Evolutionary conservation across 1,140 invertebrate genomes (phyloP), one percentile per base, ranked within the genome.

Genomic region (Drosophila oshimai): DNA sequence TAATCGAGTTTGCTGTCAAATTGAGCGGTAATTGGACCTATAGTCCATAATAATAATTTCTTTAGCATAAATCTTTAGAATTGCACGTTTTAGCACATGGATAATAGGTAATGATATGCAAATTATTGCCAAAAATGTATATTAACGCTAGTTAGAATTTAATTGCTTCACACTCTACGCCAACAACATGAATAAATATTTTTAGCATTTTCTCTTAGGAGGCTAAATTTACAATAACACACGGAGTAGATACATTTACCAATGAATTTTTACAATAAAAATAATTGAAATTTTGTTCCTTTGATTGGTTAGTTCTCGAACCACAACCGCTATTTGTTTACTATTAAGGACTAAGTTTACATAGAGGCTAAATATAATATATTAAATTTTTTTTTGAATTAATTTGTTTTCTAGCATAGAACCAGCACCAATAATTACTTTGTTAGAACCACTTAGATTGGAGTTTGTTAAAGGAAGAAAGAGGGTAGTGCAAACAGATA

Each of bases 401-500:
- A 7, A 42, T 41, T 74, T 39, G 37, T 64, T 44, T 44, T 74
- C 51, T 76, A 81, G 78, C 55, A 34, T 46, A 75, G 77, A 37
- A 80, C 80, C 79, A 84, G 79, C 79, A 84, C 79, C 79, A 64
- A 58, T 49, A 62, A 54, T 67, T 65, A 17, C 36, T 62, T 79
- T 54, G 61, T 84, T 86, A 84, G 80, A 86, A 84, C 80, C 80
- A 65, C 75, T 79, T 60, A 17, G 65, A 80, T 84, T 75, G 65
- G 49, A 75, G 45, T 45, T 76, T 37, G 45, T 73, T 42, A 46
- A 13, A 34, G 39, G 49, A 34, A 74, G 29, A 37, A 29, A 53
- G 12, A 51, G 36, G 28, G 24, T 31, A 49, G 29, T 36, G 18
- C 31, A 45, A 67, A 31, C 15, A 33, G 33, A 49, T 34, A n/a